These are phyloP conservation scores for Scomber colias DNA, from an alignment of 2,113 vertebrate genomes.

Conservation along the genomic window DNA sequence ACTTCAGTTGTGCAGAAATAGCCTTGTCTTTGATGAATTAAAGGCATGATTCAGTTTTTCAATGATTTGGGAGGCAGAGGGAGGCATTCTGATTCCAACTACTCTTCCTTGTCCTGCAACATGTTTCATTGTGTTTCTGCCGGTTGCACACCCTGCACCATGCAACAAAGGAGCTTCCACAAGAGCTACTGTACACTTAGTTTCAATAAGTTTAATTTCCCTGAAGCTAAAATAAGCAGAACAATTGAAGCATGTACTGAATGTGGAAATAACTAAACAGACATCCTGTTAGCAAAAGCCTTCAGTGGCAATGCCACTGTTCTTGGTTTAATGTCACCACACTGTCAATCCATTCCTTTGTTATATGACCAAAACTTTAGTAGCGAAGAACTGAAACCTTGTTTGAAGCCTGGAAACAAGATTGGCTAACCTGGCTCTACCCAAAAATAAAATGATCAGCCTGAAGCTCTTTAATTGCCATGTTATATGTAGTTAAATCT, in stretches of 20 bases:
- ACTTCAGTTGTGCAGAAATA: not conserved
- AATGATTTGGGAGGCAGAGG: not conserved
- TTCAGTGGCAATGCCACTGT: not conserved
- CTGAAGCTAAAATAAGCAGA: conserved; percentile 44
- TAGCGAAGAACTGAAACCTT: no score
- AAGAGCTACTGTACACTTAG: conserved; percentile 16
- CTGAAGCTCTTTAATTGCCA: no score
- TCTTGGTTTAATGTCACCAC: not conserved
- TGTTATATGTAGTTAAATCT: no score
- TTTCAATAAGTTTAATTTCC: conserved; percentile 46
- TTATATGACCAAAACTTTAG: not conserved
- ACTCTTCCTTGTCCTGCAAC: conserved; percentile 22
- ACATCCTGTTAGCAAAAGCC: not conserved
- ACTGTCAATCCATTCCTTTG: no score
- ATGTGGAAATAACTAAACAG: not conserved
- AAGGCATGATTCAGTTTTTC: not conserved
- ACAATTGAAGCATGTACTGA: conserved; percentile 22
- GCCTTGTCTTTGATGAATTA: not conserved
- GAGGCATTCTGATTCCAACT: conserved; percentile 16
- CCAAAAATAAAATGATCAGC: no score
- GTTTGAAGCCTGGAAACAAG: not conserved
- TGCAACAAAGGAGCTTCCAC: conserved; percentile 22
- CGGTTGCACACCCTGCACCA: conserved; percentile 47
- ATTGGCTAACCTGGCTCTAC: no score
- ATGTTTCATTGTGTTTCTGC: conserved; percentile 38